Evolutionary conservation across 2,888 invertebrate species (phyloP).

Genomic region (Callyntrura sp.): DNA sequence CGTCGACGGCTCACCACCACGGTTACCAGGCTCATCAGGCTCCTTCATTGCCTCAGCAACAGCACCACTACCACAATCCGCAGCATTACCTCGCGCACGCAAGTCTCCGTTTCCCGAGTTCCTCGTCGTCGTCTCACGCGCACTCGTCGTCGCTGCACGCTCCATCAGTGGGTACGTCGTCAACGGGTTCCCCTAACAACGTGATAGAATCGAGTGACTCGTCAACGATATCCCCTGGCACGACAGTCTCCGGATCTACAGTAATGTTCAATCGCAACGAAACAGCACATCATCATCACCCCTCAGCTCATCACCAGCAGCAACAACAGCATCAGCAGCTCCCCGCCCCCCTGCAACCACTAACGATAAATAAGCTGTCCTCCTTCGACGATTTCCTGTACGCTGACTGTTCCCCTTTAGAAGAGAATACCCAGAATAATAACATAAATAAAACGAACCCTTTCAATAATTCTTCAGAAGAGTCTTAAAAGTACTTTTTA

Average conservation of each 20-base stretch:
- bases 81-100: too few species aligned
- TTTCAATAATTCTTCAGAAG: slow-evolving; percentile 70
- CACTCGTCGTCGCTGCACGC: background rate
- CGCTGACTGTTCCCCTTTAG: slow-evolving; percentile 87
- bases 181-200: slow-evolving; percentile 54
- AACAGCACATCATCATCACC: slow-evolving; percentile 21
- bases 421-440: slow-evolving; percentile 85
- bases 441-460: slow-evolving; percentile 59
- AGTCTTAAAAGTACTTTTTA: slow-evolving; percentile 54
- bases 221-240: slow-evolving; percentile 82
- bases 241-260: slow-evolving; percentile 81
- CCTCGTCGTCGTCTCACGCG: too few species aligned
- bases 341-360: slow-evolving; percentile 73
- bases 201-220: slow-evolving; percentile 79
- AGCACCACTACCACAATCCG: too few species aligned
- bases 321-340: slow-evolving; percentile 46
- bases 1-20: background rate
- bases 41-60: too few species aligned
- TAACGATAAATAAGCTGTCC: slow-evolving; percentile 71
- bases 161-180: background rate
- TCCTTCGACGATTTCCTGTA: slow-evolving; percentile 84
- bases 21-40: background rate
- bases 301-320: background rate
- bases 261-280: slow-evolving; percentile 59
- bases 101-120: background rate